These are phyloP conservation scores for Margarornis squamiger DNA, from an alignment of 2,797 vertebrate genomes.

Conservation along the genomic window DNA sequence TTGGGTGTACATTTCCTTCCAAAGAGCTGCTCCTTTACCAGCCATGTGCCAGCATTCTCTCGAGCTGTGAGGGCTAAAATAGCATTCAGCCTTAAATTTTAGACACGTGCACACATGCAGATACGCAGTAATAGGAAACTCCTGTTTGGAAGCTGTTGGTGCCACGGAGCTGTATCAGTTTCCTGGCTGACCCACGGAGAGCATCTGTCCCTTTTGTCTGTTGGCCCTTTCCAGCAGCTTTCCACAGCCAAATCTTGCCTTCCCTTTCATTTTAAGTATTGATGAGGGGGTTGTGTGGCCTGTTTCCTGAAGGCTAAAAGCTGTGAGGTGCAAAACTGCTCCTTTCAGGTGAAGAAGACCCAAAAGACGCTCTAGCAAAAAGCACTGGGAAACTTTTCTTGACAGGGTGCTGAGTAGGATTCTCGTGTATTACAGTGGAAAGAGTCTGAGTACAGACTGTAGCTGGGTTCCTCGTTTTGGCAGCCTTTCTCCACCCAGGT, in stretches of 20 bases:
- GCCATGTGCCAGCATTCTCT: not conserved
- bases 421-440: not conserved
- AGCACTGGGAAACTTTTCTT: not conserved
- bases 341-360: not conserved
- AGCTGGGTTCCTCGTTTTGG: not conserved
- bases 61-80: not conserved
- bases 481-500: not conserved
- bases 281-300: not conserved
- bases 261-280: not conserved
- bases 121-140: not conserved
- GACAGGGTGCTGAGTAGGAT: not conserved
- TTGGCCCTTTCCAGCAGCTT: not conserved
- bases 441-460: not conserved
- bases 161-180: not conserved
- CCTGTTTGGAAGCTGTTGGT: not conserved
- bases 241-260: not conserved
- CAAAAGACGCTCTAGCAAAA: not conserved
- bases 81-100: not conserved
- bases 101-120: not conserved
- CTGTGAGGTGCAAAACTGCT: not conserved
- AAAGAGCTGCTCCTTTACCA: not conserved
- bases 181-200: not conserved
- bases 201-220: conserved; percentile 20
- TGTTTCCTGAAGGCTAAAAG: not conserved
- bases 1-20: accelerated